Evolutionary conservation across 2,113 vertebrate species (phyloP), one percentile per base, ranked within the genome.

Genomic region (Diadophis punctatus): DNA sequence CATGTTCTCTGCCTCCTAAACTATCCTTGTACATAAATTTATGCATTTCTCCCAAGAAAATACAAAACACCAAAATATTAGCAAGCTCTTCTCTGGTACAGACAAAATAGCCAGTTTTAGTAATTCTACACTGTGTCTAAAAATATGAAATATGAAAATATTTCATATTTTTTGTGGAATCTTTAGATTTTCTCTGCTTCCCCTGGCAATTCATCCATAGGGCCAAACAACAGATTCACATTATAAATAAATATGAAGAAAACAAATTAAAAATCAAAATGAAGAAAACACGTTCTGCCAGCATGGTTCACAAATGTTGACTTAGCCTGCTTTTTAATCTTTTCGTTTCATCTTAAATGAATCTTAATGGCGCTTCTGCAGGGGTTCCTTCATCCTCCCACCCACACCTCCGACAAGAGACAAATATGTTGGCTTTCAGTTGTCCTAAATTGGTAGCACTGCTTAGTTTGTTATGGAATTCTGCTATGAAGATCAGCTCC

Each of bases 251-350:
- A 34, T 27, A 49, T 46, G 23, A 84, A 87, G 86, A 58, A 58
- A 58, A 25, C 0, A 68, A n/a, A 34, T 16, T 2, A 16, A 80
- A 91, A 94, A 94, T 10, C 48, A 7, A 34, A 23, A 49, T 46
- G 23, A 84, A 87, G 86, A 58, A 58, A 58, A 25, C 0, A 68
- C 8, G 1, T 25, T 1, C 49, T 30, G 52, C 9, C 74, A 93
- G 3, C 80, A 22, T 56, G 39, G 93, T 91, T 16, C 22, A 6
- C 34, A 80, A 63, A 53, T 94, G n/a, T 52, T n/a, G 46, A 90
- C 89, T 25, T 93, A 90, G 4, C 18, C 90, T 12, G 22, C 56
- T 39, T 63, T 96, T 96, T 96, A 85, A 96, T 92, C 90, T 89
- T 86, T 94, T 56, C 89, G 4, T 90, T 93, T 92, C 93, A 89